Base-by-base conservation (phyloP, 2,113 vertebrate genomes). In the Cyanoliseus patagonus region DNA sequence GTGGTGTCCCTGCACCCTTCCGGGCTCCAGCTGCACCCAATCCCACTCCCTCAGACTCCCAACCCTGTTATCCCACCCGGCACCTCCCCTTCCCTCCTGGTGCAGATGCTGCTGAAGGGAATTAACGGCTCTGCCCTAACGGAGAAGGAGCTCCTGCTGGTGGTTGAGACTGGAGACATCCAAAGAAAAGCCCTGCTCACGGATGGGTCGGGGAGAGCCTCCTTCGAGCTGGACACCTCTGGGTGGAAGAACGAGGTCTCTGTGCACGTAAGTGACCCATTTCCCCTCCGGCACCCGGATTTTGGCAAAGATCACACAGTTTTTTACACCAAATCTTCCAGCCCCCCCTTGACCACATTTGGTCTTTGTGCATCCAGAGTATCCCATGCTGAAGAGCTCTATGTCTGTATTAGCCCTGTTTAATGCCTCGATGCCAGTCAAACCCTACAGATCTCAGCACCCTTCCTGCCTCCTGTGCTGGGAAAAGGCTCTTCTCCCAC, bases 51-150 rank as follows among this genome's bases (percentile, higher is more conserved):
- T 31, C 27, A 35, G 37, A 11, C 11, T 10, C 68, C n/a, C 31
- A 53, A 8, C 28, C 51, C 67, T 3, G 7, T 1, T 73, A 10
- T 39, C 46, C 78, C 24, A 27, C n/a, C 30, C 39, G 9, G 28
- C 24, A 17, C 49, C 63, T 37, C 68, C 17, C 68, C 28, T 70
- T 77, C 49, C 63, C 19, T 79, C 41, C 33, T 0, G 10, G 4
- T 49, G 15, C 80, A 97, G 96, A 55, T 97, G 46, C 17, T 17
- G 55, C 77, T 97, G 80, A 49, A 33, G 20, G 14, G 17, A 7
- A 4, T 62, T 0, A 8, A 59, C 0, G 47, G 68, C 1, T 9
- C 88, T 0, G 55, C 2, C 46, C 33, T 80, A 63, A 37, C 77
- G 0, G 55, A 77, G 55, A 37, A 51, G 73, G 37, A 72, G 86